These are phyloP conservation scores for Epinotia demarniana DNA, from an alignment of 2,888 invertebrate species.

Conservation along the genomic window DNA sequence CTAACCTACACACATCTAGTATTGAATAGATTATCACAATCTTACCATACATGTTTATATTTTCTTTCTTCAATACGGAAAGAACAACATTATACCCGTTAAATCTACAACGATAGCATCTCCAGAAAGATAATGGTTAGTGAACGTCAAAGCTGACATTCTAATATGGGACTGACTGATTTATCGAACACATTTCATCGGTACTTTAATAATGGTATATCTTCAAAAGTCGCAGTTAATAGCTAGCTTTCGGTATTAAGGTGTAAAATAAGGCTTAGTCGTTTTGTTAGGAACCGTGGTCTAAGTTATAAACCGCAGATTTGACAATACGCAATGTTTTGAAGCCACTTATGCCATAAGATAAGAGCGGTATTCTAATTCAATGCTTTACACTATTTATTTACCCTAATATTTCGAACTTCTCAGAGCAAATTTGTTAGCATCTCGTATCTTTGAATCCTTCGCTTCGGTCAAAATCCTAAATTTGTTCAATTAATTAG, in stretches of 20 bases:
- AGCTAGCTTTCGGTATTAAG: not conserved
- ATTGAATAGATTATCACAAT: not conserved
- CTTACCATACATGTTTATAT: not conserved
- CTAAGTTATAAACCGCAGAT: no score
- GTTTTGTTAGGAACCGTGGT: not conserved
- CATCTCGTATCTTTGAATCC: not conserved
- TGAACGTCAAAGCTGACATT: not conserved
- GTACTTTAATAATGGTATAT: not conserved
- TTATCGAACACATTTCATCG: constrained; percentile 21
- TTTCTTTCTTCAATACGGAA: not conserved
- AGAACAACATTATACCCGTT: constrained; percentile 3
- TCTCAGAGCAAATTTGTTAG: not conserved
- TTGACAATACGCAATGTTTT: no score
- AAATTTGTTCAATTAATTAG: not conserved
- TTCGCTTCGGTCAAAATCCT: not conserved
- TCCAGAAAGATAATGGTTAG: constrained; percentile 11
- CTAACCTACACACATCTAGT: no score
- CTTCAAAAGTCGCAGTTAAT: not conserved
- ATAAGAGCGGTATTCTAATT: not conserved
- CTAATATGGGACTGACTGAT: constrained; percentile 25
- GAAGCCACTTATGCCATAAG: not conserved
- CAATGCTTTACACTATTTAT: not conserved
- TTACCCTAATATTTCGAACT: no score
- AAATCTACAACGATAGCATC: not conserved
- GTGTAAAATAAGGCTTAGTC: not conserved